A percentile compares a stretch with the other conserved stretches of the same genome.
These are phyloP conservation scores for Diadegma fenestrale DNA, from an alignment of 2,888 invertebrate genomes.

Conservation along the genomic window DNA sequence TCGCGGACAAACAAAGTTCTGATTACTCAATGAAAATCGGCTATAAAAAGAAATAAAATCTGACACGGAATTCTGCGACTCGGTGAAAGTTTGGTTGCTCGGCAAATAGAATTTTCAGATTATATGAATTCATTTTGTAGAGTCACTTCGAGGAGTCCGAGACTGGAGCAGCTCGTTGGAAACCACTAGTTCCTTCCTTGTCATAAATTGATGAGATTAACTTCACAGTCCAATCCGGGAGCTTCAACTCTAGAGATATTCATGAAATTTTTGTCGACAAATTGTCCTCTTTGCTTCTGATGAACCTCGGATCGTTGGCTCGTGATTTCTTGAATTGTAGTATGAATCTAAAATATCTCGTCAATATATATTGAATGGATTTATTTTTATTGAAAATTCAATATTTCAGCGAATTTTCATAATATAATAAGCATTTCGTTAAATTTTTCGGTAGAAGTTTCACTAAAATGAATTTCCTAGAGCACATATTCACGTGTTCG, in stretches of 20 bases:
- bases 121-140: conserved; percentile 59
- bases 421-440: neutral
- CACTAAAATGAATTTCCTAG: neutral
- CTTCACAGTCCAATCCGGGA: neutral
- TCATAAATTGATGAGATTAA: neutral
- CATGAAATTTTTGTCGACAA: neutral
- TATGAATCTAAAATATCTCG: neutral
- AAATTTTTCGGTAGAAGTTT: neutral
- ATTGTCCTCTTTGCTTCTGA: neutral
- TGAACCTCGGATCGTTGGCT: neutral
- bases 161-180: conserved; percentile 2
- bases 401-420: neutral
- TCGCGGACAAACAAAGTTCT: neutral
- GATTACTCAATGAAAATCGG: neutral
- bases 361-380: neutral
- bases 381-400: neutral
- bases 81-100: conserved; percentile 54
- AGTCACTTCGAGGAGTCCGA: conserved; percentile 36
- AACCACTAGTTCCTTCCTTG: neutral
- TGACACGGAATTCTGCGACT: conserved; percentile 17
- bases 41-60: neutral
- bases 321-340: neutral
- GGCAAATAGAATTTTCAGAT: conserved; percentile 52
- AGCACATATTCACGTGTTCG: neutral
- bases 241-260: neutral